Base-by-base conservation (phyloP, 2,113 vertebrate genomes). In the Sisor rabdophorus region DNA sequence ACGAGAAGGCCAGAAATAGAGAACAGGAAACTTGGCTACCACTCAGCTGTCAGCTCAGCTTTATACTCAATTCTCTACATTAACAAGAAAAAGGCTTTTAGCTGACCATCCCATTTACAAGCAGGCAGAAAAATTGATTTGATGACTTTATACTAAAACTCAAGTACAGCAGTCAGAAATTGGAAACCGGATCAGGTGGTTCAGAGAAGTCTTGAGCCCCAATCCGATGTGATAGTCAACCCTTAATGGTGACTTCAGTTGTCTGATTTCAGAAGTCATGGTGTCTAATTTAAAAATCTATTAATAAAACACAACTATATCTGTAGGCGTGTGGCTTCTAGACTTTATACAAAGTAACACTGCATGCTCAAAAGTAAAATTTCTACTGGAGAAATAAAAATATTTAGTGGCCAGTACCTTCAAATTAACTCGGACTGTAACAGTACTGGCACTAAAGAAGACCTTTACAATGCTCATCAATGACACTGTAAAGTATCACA, bases 81-180 rank as follows among this genome's bases (percentile, higher is more conserved):
- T 61, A 61, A 74, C 53, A 52, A 12, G 36, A 47, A 53, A 75
- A 28, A 15, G 2, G 47, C 60, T 75, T 52, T 64, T 52, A 75
- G 72, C 56, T 30, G 22, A 61, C 17, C 9, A 17, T 40, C 32
- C 10, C 28, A n/a, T 7, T 9, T 11, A 17, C 53, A 22, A 26
- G 17, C 65, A 52, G 44, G 13, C 11, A 26, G 26, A 59, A 12
- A 28, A 59, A 28, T 26, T 24, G 4, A 24, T 12, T 12, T 22
- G n/a, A 22, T 24, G n/a, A 20, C 20, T 56, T 56, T 56, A 56
- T 22, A 12, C n/a, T 56, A 20, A 56, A 24, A 20, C 22, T n/a
- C 54, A 56, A 22, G 5, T 17, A 1, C 13, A 17, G 8, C 16
- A 11, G 32, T 19, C 0, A 9, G 4, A 17, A 15, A 36, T 32